Percentiles rank a stretch among this genome's conserved stretches.
phyloP scores from a whole-genome alignment of 2,797 vertebrate species.

The Pipistrellus pipistrellus region DNA sequence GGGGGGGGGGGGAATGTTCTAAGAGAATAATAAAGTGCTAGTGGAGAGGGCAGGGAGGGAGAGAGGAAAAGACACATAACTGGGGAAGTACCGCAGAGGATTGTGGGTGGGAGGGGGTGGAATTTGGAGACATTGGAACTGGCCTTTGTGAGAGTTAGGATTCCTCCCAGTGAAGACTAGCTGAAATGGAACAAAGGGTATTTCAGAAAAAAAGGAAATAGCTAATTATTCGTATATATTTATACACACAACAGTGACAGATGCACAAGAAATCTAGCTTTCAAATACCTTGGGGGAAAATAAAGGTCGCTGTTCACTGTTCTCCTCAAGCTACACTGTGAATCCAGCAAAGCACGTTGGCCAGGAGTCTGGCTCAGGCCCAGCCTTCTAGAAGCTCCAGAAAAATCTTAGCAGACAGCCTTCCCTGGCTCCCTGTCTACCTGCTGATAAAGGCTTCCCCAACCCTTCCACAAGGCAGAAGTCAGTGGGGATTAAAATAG shows the following conservation, averaged over 20 bases:
- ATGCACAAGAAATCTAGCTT: constrained; percentile 33
- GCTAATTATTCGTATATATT: background rate
- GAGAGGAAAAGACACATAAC: background rate
- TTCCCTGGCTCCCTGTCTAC: background rate
- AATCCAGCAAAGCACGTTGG: background rate
- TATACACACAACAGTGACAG: background rate
- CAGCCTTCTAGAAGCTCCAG: background rate
- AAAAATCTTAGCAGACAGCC: background rate
- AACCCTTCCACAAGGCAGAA: constrained; percentile 24
- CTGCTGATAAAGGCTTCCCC: background rate
- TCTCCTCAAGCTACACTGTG: background rate
- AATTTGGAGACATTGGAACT: background rate
- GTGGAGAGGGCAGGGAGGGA: background rate
- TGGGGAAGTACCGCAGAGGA: background rate
- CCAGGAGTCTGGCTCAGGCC: background rate
- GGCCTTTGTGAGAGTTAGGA: background rate
- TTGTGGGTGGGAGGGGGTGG: no score
- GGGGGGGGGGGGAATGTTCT: constrained; percentile 40
- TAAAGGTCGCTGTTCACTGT: background rate
- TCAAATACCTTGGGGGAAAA: background rate
- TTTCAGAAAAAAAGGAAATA: constrained; percentile 48
- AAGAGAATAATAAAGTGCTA: background rate
- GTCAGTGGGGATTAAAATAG: constrained; percentile 70
- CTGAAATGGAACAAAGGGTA: background rate
- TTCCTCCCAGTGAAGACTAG: background rate